Conservation (phyloP, 1,140 invertebrate species). For the Drusus annulatus region DNA sequence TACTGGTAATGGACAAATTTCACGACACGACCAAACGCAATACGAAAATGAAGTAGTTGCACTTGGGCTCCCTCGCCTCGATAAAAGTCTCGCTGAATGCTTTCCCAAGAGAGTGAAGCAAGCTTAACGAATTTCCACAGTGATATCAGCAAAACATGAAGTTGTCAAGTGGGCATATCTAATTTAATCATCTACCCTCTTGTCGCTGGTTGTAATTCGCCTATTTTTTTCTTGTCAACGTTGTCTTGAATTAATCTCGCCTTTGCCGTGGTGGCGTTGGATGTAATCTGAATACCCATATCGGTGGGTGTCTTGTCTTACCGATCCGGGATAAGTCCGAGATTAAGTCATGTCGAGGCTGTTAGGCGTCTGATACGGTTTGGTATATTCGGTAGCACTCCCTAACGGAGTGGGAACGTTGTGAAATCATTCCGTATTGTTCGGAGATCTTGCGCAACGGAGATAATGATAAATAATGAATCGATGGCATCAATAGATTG, state of each 20-base stretch:
- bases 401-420: conserved; percentile 10
- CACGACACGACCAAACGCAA: too few species aligned
- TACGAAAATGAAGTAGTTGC: too few species aligned
- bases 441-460: conserved; percentile 36
- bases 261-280: background rate
- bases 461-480: background rate
- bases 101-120: too few species aligned
- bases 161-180: too few species aligned
- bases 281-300: conserved; percentile 14
- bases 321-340: conserved; percentile 34
- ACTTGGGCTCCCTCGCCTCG: too few species aligned
- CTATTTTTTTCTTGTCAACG: background rate
- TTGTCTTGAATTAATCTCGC: background rate
- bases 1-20: too few species aligned
- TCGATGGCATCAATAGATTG: conserved; percentile 19
- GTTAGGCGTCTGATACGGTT: conserved; percentile 24
- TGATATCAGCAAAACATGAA: too few species aligned
- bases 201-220: too few species aligned
- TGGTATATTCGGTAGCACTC: background rate
- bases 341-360: conserved; percentile 23
- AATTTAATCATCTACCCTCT: too few species aligned
- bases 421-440: conserved; percentile 36
- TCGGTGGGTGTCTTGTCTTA: conserved; percentile 22
- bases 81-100: too few species aligned
- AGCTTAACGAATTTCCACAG: too few species aligned